Evolutionary conservation across 2,797 vertebrate genomes (phyloP), one percentile per base, ranked within the genome.

Genomic region (Denticeps clupeoides): DNA sequence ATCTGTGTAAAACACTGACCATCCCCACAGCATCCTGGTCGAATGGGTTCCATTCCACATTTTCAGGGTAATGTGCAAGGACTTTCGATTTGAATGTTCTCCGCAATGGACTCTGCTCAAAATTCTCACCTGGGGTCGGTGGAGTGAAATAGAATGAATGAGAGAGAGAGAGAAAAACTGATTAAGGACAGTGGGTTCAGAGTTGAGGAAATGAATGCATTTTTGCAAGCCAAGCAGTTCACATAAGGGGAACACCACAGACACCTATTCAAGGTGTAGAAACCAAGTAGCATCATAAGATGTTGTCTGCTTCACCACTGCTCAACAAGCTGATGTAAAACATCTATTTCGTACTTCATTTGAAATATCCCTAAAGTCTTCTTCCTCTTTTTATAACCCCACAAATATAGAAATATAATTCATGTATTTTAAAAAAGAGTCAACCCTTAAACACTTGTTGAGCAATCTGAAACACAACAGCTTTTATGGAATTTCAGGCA

Each of bases 1-100:
- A 12, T 33, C 2, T 27, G 23, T 15, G 3, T 13, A 11, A 5
- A 32, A 25, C 15, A 48, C 66, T 62, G 77, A 99, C 95, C 95
- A 99, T 99, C 83, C 95, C 95, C 67, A 98, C 95, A 32, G 95
- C 95, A 85, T 99, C 95, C 77, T 99, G 95, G 78, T 99, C 95
- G 75, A 99, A 99, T 11, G 93, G 91, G 75, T 90, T 99, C 95
- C 94, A 97, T 73, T 99, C 95, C 52, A 97, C 93, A 72, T 95
- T 98, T 58, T 94, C 91, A 29, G 94, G 94, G 79, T 92, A 98
- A 63, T 92, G 91, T 67, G 92, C 91, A 65, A 98, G 82, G 72
- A 98, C 94, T 80, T 97, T 97, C 69, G 94, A 97, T 73, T 98
- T 98, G 74, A 98, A 98, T 65, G 93, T 97, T 82, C 94, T 86